Evolutionary conservation across 2,797 vertebrate species (phyloP).

Genomic region (Saxicola maurus): DNA sequence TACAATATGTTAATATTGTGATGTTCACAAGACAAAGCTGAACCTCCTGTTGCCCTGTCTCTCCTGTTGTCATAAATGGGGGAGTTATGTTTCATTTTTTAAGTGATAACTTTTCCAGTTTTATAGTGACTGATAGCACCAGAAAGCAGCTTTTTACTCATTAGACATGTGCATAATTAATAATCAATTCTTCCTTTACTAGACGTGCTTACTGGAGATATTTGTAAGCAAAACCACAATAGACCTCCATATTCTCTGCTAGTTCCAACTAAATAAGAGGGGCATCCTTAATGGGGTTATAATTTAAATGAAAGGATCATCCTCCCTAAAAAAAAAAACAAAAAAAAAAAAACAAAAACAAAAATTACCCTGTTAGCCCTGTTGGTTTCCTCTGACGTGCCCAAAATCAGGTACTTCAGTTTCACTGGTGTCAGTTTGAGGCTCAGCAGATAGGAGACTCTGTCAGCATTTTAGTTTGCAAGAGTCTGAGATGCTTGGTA

Average conservation of each 20-base stretch:
- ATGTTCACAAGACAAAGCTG: background rate
- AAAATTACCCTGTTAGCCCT: background rate
- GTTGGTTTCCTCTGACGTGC: background rate
- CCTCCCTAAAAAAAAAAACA: background rate
- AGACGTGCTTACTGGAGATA: background rate
- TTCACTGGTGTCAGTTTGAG: accelerated
- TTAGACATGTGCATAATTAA: background rate
- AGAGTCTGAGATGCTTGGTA: background rate
- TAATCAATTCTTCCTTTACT: background rate
- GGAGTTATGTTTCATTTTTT: background rate
- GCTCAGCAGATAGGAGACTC: background rate
- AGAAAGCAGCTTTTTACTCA: background rate
- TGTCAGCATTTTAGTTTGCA: background rate
- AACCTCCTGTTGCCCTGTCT: background rate
- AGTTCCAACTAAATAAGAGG: background rate
- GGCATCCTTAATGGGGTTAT: background rate
- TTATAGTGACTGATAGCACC: background rate
- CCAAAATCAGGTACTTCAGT: background rate
- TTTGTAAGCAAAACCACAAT: background rate
- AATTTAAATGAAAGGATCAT: background rate
- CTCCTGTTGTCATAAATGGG: background rate
- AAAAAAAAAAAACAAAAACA: too few relatives aligned
- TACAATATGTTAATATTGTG: background rate
- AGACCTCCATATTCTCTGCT: background rate
- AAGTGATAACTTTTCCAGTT: background rate